Evolutionary conservation across 1,140 invertebrate genomes (phyloP), one percentile per base, ranked within the genome.

Genomic region (Cherax destructor): DNA sequence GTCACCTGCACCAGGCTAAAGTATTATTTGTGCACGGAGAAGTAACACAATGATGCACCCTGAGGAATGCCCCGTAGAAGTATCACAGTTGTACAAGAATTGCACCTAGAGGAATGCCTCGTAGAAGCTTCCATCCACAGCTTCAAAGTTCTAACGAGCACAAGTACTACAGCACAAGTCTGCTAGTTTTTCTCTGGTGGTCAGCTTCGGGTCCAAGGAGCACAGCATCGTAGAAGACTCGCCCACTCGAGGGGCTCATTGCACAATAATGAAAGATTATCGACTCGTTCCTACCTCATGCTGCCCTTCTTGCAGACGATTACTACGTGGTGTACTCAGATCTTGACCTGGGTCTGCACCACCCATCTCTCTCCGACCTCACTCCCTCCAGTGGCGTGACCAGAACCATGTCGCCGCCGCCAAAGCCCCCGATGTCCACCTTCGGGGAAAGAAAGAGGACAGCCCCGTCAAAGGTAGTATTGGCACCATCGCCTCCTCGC

Each of bases 311-410:
- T 91, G 65, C 92, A 93, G 92, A 93, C 86, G 91, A 88, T 52
- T 93, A 92, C 91, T 92, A 83, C 91, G 91, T 93, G 83, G 91
- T 93, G 84, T 93, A 93, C 78, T 93, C 92, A 13, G 92, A 93
- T 65, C 85, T 93, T 77, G 92, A 93, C 89, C 74, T 93, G 78
- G 92, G 91, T 83, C 87, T 93, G 4, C 85, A 78, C 85, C 92
- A 93, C 61, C 91, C 92, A 11, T 88, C 86, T 50, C 91, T 93
- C 84, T 87, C 85, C 76, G 92, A 93, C 74, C 86, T 93, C 59
- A 21, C 41, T 74, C 65, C 72, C n/a, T 30, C 81, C 47, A 77
- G 41, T 59, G 18, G 16, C 49, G 50, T 69, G 4, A 24, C 76
- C 16, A 83, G 49, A 74, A 65, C 56, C 59, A 86, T 89, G 87